Evolutionary conservation across 1,140 invertebrate species (phyloP), one percentile per base, ranked within the genome.

Genomic region (Heliconius himera): DNA sequence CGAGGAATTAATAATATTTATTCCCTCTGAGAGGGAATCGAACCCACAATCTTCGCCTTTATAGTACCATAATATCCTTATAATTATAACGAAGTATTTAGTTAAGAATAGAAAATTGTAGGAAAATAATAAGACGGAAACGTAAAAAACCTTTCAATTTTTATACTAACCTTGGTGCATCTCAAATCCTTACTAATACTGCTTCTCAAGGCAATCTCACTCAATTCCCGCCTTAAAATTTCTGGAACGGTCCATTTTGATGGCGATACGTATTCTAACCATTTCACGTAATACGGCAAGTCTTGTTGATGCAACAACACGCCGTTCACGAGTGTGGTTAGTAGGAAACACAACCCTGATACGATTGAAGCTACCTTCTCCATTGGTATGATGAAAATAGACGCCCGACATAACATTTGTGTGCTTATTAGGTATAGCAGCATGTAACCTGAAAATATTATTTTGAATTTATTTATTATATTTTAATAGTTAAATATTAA

Each of bases 401-500:
- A 93, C 1, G 97, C 96, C 49, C 96, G 96, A 70, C 97, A 95
- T 11, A 98, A 91, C 81, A 97, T 96, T 81, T 98, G 96, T 76
- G 97, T 95, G 56, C 96, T 94, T 83, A 96, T 96, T 13, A 98
- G 92, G 89, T 98, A 98, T 9, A 98, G 92, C 46, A 98, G 88
- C 96, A 98, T 98, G 84, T 97, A 96, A 56, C 97, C 97, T 96
- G 91, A 20, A 88, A 84, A 22, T 46, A 20, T 22, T n/a, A 6
- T 56, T 56, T 56, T 6, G 4, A 6, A 54, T 54, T 54, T 4
- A 20, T 20, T 54, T 20, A 29, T 33, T 29, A 70, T 70, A 22
- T 70, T 29, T 70, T 70, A 26, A 5, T 29, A 70, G 1, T 22
- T 29, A n/a, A n/a, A 70, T 70, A 20, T 54, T 36, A 36, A 36